phyloP scores from a whole-genome alignment of 1,140 invertebrate genomes.

The Acromyrmex heyeri region DNA sequence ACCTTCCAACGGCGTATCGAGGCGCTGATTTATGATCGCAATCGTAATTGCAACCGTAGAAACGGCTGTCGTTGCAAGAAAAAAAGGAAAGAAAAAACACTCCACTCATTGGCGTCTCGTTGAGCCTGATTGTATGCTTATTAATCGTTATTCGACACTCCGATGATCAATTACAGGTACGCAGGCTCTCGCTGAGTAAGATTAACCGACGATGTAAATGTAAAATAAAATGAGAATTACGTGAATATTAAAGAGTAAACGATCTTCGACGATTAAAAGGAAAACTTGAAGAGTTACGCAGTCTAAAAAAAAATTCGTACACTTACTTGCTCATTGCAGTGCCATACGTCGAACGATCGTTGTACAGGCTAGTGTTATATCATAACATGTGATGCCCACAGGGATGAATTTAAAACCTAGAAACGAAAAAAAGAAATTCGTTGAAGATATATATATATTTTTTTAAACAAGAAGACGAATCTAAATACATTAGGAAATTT shows the following conservation, averaged over 20 bases:
- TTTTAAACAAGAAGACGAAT: neutral
- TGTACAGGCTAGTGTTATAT: conserved; percentile 4
- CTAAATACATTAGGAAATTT: neutral
- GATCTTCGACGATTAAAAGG: neutral
- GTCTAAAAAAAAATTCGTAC: neutral
- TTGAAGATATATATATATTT: neutral
- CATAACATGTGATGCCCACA: conserved; percentile 2
- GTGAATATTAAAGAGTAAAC: neutral
- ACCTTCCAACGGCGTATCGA: neutral
- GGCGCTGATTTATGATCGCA: conserved; percentile 42
- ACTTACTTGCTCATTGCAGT: conserved; percentile 53
- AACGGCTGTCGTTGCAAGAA: neutral
- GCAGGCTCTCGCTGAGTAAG: neutral
- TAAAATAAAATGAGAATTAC: conserved; percentile 13
- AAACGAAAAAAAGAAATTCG: neutral
- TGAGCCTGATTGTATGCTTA: conserved; percentile 14
- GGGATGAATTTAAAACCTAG: conserved; percentile 16
- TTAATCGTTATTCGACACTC: conserved; percentile 29
- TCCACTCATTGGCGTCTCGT: neutral
- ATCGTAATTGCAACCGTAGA: conserved; percentile 41
- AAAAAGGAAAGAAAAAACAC: neutral
- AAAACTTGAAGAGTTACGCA: neutral
- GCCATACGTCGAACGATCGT: conserved; percentile 37
- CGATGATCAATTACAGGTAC: conserved; percentile 17
- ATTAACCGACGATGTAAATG: neutral